These are phyloP conservation scores for Drosophila tripunctata DNA, from an alignment of 2,888 invertebrate genomes.

Conservation along the genomic window DNA sequence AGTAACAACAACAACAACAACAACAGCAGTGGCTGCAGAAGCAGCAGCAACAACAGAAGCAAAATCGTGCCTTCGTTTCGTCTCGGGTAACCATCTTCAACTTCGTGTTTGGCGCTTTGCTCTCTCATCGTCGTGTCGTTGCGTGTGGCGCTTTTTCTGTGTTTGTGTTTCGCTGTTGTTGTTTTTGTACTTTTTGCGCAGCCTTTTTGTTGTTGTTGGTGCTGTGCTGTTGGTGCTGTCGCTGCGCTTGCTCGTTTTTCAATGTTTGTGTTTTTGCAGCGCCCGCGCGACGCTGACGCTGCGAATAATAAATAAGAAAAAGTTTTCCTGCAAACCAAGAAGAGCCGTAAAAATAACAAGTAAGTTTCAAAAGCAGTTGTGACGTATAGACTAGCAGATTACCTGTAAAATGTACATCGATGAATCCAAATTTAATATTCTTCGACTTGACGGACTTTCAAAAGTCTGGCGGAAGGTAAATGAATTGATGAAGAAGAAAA, in stretches of 20 bases:
- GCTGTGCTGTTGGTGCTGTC: slow-evolving; percentile 9
- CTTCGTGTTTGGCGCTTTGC: slow-evolving; percentile 48
- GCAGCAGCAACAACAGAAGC: slow-evolving; percentile 25
- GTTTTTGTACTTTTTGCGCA: slow-evolving; percentile 3
- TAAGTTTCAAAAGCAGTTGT: background rate
- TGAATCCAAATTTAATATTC: too few relatives aligned
- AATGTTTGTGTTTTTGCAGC: slow-evolving; percentile 64
- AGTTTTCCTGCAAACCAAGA: slow-evolving; percentile 74
- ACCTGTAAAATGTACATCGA: slow-evolving; percentile 19
- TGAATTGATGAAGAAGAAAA: too few relatives aligned
- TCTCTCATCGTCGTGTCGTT: slow-evolving; percentile 35
- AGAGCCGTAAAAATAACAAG: slow-evolving; percentile 58
- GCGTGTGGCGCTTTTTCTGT: slow-evolving; percentile 24
- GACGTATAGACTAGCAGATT: background rate
- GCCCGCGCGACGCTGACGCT: slow-evolving; percentile 50
- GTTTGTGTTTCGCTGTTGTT: slow-evolving; percentile 3
- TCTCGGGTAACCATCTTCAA: slow-evolving; percentile 46
- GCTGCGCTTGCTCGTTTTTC: slow-evolving; percentile 63
- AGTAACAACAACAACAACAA: slow-evolving; percentile 10
- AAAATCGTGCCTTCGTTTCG: slow-evolving; percentile 57
- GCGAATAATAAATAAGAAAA: slow-evolving; percentile 83
- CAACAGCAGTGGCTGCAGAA: slow-evolving; percentile 17
- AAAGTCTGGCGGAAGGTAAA: background rate
- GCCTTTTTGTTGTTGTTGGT: slow-evolving; percentile 6
- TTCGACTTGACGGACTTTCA: too few relatives aligned